These are phyloP conservation scores for Metellina segmentata DNA, from an alignment of 2,888 invertebrate species.

Conservation along the genomic window DNA sequence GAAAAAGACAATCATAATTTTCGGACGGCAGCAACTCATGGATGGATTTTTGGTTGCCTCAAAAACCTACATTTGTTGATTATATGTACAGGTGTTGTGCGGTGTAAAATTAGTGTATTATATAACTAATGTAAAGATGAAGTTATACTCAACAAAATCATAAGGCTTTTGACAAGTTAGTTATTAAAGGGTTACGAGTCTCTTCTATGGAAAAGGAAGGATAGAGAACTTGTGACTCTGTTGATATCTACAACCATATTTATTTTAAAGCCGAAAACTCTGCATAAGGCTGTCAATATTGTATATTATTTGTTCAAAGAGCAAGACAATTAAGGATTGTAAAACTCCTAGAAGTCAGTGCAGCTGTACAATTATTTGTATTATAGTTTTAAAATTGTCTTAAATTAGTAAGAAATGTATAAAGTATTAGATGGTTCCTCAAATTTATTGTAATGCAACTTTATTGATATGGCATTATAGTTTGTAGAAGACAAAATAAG, in stretches of 20 bases:
- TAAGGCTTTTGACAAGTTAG: slow-evolving; percentile 40
- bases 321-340: slow-evolving; percentile 9
- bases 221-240: slow-evolving; percentile 12
- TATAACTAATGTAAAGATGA: slow-evolving; percentile 38
- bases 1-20: slow-evolving; percentile 63
- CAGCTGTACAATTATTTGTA: slow-evolving; percentile 58
- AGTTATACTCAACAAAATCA: slow-evolving; percentile 33
- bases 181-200: slow-evolving; percentile 25
- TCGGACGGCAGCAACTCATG: background rate
- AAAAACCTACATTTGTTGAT: slow-evolving; percentile 29
- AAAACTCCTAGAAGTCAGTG: slow-evolving; percentile 43
- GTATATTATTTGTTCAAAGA: slow-evolving; percentile 27
- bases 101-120: slow-evolving; percentile 47
- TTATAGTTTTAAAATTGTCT: slow-evolving; percentile 57
- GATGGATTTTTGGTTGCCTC: slow-evolving; percentile 42
- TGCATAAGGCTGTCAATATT: slow-evolving; percentile 40
- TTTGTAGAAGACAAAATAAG: too few species aligned
- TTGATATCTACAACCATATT: slow-evolving; percentile 12
- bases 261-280: slow-evolving; percentile 25
- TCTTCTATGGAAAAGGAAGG: background rate
- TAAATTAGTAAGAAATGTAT: slow-evolving; percentile 55
- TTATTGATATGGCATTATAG: too few species aligned
- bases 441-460: background rate
- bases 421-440: slow-evolving; percentile 52
- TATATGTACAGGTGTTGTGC: slow-evolving; percentile 3